Conservation (phyloP, 1,140 invertebrate species). For the Melitaea cinxia region DNA sequence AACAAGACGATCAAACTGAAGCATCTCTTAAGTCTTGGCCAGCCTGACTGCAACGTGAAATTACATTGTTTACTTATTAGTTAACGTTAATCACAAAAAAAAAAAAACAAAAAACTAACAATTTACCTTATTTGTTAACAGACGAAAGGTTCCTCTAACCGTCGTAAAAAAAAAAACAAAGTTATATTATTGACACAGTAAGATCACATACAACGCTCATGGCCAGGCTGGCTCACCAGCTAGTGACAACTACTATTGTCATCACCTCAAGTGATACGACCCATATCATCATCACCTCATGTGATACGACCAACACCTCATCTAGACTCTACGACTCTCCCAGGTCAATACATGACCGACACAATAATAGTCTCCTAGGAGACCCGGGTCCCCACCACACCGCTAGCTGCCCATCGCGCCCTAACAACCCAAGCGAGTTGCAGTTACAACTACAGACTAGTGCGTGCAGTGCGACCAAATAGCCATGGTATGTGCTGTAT, state of each 20-base stretch:
- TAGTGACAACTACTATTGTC: not conserved
- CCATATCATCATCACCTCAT: not conserved
- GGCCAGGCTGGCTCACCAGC: constrained; percentile 1
- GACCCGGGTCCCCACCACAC: constrained; percentile 1
- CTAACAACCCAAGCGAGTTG: not conserved
- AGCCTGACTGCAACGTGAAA: not conserved
- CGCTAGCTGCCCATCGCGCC: constrained; percentile 3
- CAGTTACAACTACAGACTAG: not conserved
- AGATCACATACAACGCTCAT: constrained; percentile 6
- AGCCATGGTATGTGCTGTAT: constrained; percentile 7
- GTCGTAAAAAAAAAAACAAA: not conserved
- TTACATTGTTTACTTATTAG: not conserved
- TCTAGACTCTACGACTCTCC: constrained; percentile 2
- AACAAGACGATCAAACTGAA: not conserved
- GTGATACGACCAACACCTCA: not conserved
- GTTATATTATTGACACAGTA: not conserved
- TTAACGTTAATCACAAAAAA: not conserved
- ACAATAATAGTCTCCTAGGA: not conserved
- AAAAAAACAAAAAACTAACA: not conserved
- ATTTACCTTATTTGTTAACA: not conserved
- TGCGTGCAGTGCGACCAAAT: constrained; percentile 3
- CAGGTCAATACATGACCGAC: constrained; percentile 2
- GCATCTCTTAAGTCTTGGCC: not conserved
- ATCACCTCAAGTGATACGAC: not conserved
- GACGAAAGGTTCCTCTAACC: not conserved